Base-by-base conservation (phyloP, 2,888 invertebrate genomes). In the Phania funesta region DNA sequence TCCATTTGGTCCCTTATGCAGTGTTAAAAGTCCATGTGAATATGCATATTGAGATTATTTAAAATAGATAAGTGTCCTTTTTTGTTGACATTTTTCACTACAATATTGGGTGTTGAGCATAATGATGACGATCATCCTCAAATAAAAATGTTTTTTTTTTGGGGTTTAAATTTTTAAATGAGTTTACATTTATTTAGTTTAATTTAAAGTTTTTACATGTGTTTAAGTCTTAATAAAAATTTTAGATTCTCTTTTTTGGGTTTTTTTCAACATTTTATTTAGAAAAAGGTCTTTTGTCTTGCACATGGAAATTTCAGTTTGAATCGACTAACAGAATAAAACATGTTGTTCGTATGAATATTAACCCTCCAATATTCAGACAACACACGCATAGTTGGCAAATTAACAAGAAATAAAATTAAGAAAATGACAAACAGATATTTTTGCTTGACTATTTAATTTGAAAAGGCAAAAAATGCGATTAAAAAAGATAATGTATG, bases 21-120 rank as follows among this genome's bases (percentile, higher is more conserved):
- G 70, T 60, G 75, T 62, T 75, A 70, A 80, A 70, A 80, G 50
- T 70, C 75, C 64, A 68, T 75, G 64, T 70, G 80, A 80, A 80
- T 75, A 60, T 67, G 58, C 58, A 67, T 73, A 70, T 75, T 75
- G 64, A 75, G 80, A 80, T 80, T 58, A 70, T 80, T 70, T 75
- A 56, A 75, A 68, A 58, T 54, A 70, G 80, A 80, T 80, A 80
- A 80, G 68, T 71, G 70, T 78, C 64, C 56, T 50, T 48, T 73
- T 77, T 78, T 78, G 77, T 78, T 77, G 38, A 71, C 64, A 64
- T 56, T 78, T 60, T 71, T 64, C 64, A 58, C 77, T 56, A 56
- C 71, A 77, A 64, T 64, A 64, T 71, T 78, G 71, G 78, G 65
- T 71, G 78, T 78, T 78, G 56, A 65, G 71, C 64, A 48, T 22